A percentile compares a stretch with the other conserved stretches of the same genome.
phyloP scores from a whole-genome alignment of 2,888 invertebrate species.

The Cerastoderma edule region DNA sequence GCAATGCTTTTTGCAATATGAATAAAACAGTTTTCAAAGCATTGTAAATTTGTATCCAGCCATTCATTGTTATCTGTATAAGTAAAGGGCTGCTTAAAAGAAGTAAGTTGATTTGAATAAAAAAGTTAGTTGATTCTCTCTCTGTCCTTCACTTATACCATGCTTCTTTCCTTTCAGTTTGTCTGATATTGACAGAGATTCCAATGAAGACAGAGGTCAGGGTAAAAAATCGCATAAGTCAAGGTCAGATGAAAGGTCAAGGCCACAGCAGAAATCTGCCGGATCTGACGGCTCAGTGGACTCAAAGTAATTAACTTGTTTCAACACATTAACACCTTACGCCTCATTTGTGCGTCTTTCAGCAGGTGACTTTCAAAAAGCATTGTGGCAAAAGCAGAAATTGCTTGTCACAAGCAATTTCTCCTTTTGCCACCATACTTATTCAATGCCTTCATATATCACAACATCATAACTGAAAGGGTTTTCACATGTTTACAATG shows the following conservation, averaged over 20 bases:
- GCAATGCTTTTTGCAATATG: too few species aligned
- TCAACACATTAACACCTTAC: too few species aligned
- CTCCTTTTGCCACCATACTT: constrained; percentile 9
- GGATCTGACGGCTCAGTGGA: constrained; percentile 25
- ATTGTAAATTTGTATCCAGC: too few species aligned
- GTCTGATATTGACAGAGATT: constrained; percentile 37
- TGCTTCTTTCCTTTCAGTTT: constrained; percentile 43
- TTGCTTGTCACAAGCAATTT: constrained; percentile 2
- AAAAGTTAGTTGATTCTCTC: too few species aligned
- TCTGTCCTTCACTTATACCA: too few species aligned
- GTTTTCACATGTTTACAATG: too few species aligned
- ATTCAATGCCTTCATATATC: constrained; percentile 9
- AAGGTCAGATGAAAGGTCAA: constrained; percentile 46
- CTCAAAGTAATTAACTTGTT: constrained; percentile 16
- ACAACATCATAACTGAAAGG: too few species aligned
- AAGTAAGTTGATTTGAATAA: too few species aligned
- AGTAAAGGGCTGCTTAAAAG: too few species aligned
- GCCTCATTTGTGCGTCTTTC: too few species aligned
- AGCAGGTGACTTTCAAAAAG: neutral
- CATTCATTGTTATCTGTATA: too few species aligned
- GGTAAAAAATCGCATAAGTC: constrained; percentile 29
- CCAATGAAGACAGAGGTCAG: constrained; percentile 36
- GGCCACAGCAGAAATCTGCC: constrained; percentile 33
- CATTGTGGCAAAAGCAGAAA: constrained; percentile 7
- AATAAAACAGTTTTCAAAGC: too few species aligned